Percentiles rank a stretch among this genome's conserved stretches.
Evolutionary conservation across 2,797 vertebrate genomes (phyloP).

Genomic region (Pelodytes ibericus): DNA sequence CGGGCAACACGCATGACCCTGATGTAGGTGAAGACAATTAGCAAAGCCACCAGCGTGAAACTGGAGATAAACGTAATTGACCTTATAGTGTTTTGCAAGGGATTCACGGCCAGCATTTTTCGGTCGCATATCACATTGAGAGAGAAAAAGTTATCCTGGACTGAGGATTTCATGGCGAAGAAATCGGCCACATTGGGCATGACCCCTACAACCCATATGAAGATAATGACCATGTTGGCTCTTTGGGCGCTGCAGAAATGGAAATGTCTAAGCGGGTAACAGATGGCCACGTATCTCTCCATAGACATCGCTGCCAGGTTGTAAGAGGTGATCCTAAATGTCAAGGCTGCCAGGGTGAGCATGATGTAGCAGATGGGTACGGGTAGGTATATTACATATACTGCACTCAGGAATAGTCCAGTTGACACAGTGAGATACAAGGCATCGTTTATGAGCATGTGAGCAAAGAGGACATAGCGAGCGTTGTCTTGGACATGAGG

Average conservation of each 20-base stretch:
- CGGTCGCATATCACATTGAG: not conserved
- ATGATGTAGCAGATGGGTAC: not conserved
- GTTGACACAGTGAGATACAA: not conserved
- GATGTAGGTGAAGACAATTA: slow-evolving; percentile 20
- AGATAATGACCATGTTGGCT: not conserved
- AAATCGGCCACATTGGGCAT: not conserved
- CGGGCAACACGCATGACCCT: slow-evolving; percentile 5
- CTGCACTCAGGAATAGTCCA: not conserved
- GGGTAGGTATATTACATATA: not conserved
- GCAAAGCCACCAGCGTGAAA: not conserved
- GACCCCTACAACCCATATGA: not conserved
- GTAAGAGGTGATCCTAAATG: slow-evolving; percentile 4
- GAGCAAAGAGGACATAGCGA: slow-evolving; percentile 17
- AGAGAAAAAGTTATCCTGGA: not conserved
- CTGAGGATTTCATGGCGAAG: not conserved
- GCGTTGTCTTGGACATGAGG: slow-evolving; percentile 3
- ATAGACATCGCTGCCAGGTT: slow-evolving; percentile 26
- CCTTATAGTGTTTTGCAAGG: not conserved
- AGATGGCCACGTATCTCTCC: slow-evolving; percentile 24
- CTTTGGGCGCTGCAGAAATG: not conserved
- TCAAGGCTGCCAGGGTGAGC: slow-evolving; percentile 41
- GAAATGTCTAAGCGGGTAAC: not conserved
- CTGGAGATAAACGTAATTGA: not conserved
- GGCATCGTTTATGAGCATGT: slow-evolving; percentile 25
- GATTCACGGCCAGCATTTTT: not conserved